Conservation (phyloP, 2,888 invertebrate species). For the Amphipoea oculea region DNA sequence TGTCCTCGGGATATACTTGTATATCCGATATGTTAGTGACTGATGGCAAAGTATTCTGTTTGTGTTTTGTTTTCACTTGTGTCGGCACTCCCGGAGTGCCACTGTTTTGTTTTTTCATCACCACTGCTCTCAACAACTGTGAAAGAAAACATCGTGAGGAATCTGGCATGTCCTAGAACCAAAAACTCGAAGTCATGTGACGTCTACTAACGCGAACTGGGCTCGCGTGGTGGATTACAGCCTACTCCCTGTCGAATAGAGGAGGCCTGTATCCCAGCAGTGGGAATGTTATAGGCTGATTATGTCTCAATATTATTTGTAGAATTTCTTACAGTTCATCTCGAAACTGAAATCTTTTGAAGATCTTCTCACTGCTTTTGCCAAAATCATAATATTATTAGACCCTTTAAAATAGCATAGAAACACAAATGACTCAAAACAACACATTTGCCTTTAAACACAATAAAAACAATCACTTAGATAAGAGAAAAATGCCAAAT, state of each 20-base stretch:
- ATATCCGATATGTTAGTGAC: too few relatives aligned
- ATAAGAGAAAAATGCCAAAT: constrained; percentile 59
- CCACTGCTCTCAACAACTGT: neutral
- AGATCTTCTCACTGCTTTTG: neutral
- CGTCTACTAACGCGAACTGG: too few relatives aligned
- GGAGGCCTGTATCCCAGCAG: neutral
- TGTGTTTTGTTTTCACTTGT: too few relatives aligned
- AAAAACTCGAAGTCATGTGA: neutral
- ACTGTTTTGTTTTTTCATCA: neutral
- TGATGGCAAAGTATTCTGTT: too few relatives aligned
- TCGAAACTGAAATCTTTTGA: neutral
- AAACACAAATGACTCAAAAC: neutral
- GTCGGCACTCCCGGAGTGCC: too few relatives aligned
- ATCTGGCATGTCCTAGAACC: neutral
- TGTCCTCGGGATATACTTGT: too few relatives aligned
- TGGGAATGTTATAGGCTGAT: neutral
- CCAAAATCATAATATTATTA: neutral
- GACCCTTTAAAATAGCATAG: neutral
- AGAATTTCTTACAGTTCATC: neutral
- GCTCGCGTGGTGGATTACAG: neutral
- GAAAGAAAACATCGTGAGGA: neutral
- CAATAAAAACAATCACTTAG: constrained; percentile 55
- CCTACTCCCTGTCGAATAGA: neutral
- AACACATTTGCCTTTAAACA: constrained; percentile 31
- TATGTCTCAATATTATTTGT: neutral